These are phyloP conservation scores for Gambusia affinis DNA, from an alignment of 2,113 vertebrate genomes.

Conservation along the genomic window DNA sequence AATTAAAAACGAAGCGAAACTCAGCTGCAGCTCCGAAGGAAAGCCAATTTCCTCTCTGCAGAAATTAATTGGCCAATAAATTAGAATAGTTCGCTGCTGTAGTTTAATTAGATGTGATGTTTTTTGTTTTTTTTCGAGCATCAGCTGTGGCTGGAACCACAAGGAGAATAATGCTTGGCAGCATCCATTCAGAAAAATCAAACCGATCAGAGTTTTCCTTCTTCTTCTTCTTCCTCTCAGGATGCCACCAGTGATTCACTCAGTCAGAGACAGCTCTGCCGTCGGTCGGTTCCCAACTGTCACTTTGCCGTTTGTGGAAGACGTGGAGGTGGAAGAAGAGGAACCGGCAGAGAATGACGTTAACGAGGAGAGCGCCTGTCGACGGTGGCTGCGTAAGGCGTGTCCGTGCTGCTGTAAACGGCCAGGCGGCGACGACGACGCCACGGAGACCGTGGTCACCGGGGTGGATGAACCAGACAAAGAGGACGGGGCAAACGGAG, in stretches of 20 bases:
- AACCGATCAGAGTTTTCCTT: not conserved
- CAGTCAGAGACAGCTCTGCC: conserved; percentile 46
- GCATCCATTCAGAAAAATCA: not conserved
- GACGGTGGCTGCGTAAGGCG: conserved; percentile 55
- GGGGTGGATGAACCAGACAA: not conserved
- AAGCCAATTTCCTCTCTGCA: not conserved
- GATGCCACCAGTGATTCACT: conserved; percentile 59
- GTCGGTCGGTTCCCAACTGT: conserved; percentile 74
- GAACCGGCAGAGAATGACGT: conserved; percentile 14
- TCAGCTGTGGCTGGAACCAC: not conserved
- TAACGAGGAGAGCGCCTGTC: conserved; percentile 33
- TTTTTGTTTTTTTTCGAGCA: not conserved
- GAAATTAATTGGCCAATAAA: not conserved
- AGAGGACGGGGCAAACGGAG: not conserved
- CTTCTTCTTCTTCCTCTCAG: conserved; percentile 34
- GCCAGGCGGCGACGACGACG: conserved; percentile 1
- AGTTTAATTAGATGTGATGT: not conserved
- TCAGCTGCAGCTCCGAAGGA: conserved; percentile 7
- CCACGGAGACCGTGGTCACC: conserved; percentile 30
- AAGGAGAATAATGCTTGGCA: not conserved
- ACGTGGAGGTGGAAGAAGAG: conserved; percentile 24
- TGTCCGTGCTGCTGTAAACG: conserved; percentile 59
- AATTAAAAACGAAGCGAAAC: conserved; percentile 15
- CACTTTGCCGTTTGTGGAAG: conserved; percentile 40
- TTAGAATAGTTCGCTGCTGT: not conserved